Evolutionary conservation across 2,797 vertebrate species (phyloP).

Genomic region (Lithobates sylvaticus): DNA sequence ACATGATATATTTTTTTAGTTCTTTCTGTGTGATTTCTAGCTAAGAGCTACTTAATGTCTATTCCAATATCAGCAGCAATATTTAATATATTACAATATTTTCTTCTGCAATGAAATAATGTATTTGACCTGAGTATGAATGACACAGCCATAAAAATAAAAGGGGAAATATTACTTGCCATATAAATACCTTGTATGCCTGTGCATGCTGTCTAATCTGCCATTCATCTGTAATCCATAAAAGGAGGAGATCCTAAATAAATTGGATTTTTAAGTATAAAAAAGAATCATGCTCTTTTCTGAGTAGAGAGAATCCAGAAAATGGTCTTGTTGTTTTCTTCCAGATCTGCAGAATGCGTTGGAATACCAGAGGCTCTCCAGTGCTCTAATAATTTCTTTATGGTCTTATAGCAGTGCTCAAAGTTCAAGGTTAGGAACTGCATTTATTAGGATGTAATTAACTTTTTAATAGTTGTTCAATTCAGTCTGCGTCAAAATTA

Average conservation of each 20-base stretch:
- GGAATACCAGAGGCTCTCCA: constrained; percentile 2
- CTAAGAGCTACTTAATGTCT: constrained; percentile 29
- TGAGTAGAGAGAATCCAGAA: not conserved
- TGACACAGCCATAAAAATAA: constrained; percentile 36
- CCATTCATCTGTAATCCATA: not conserved
- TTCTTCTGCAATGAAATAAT: constrained; percentile 50
- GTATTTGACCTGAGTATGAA: constrained; percentile 38
- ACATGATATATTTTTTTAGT: no score
- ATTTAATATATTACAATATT: constrained; percentile 48
- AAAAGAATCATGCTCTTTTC: not conserved
- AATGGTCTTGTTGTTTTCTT: not conserved
- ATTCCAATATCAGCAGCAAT: constrained; percentile 41
- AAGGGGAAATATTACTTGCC: constrained; percentile 37
- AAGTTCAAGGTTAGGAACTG: constrained; percentile 37
- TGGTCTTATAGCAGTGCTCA: constrained; percentile 36
- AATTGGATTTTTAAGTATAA: not conserved
- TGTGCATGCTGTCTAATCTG: constrained; percentile 7
- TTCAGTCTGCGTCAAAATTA: no score
- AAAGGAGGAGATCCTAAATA: no score
- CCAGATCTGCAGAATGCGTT: constrained; percentile 27
- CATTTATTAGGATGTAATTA: no score
- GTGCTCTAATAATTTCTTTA: constrained; percentile 19
- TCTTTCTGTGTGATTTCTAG: not conserved
- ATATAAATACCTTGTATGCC: constrained; percentile 20
- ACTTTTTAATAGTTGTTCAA: no score